Evolutionary conservation across 2,888 invertebrate species (phyloP), one percentile per base, ranked within the genome.

Genomic region (Clostera curtula): DNA sequence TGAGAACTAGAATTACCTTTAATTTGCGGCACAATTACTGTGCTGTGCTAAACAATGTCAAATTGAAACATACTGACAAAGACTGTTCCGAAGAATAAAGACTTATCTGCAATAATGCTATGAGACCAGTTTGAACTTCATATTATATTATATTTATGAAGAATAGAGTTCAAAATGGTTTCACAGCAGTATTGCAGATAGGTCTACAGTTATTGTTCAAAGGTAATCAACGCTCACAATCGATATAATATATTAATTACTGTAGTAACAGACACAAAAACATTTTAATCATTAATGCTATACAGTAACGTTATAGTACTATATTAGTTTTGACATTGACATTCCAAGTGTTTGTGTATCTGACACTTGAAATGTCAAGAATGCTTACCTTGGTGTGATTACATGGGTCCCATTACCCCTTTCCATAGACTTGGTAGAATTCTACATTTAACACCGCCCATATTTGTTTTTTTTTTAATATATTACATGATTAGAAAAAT

Each of bases 261-360:
- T 51, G 51, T 43, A 57, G 65, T 65, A 65, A 70, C 56, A 73
- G 66, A 74, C 68, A 75, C 64, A 62, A 54, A 69, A 67, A 65
- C 61, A 64, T 55, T 52, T 52, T 56, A 31, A 44, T 38, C 36
- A 27, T 27, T 22, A 27, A 49, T 47, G 43, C 36, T 40, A 24
- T 30, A 19, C 10, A 36, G 41, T 40, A 34, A 35, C n/a, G n/a
- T 38, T 49, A 51, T 50, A 50, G 44, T 52, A 53, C 53, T 46
- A 34, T 46, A 44, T 49, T 41, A 45, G 31, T 39, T 40, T 13
- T 9, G 20, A 33, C 19, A 30, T 31, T 19, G 5, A 31, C 6
- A 13, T 11, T 29, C 29, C 40, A 38, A 45, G 34, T 40, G 41
- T 37, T 36, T 38, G 30, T 38, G 24, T 20, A 22, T 11, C 25